Evolutionary conservation across 2,797 vertebrate genomes (phyloP).

Genomic region (Lepus townsendii): DNA sequence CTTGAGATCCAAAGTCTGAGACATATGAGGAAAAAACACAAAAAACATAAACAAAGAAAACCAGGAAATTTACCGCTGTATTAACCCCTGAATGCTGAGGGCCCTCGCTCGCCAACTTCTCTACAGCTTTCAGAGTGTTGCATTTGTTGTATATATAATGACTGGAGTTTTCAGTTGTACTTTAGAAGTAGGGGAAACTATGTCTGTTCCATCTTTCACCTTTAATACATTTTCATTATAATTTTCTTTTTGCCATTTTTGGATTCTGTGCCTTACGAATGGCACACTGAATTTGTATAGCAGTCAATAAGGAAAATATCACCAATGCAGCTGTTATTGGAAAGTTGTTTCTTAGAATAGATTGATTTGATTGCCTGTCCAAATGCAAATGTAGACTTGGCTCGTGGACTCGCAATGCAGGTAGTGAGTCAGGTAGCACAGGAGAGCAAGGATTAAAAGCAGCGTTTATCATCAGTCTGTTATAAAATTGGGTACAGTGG

Average conservation of each 20-base stretch:
- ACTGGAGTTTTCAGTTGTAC: not conserved
- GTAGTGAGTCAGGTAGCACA: constrained; percentile 16
- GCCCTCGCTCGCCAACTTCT: not conserved
- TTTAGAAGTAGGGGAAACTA: not conserved
- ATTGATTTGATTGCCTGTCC: not conserved
- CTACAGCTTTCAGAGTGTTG: not conserved
- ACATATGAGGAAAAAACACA: not conserved
- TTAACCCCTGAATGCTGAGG: not conserved
- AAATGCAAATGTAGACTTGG: not conserved
- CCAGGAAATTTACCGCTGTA: not conserved
- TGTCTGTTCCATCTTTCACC: not conserved
- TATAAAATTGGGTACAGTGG: not conserved
- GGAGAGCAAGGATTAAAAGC: not conserved
- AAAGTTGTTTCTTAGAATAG: constrained; percentile 40
- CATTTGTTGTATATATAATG: not conserved
- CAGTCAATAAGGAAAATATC: constrained; percentile 55
- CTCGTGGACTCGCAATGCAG: not conserved
- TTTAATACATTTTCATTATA: constrained; percentile 43
- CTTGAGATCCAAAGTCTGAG: not conserved
- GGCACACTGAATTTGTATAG: not conserved
- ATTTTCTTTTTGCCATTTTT: not conserved
- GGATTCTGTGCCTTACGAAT: constrained; percentile 11
- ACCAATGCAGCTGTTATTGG: not conserved
- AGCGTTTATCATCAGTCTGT: not conserved
- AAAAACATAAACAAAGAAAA: not conserved